These are phyloP conservation scores for Pherbina coryleti DNA, from an alignment of 2,888 invertebrate genomes.

Conservation along the genomic window DNA sequence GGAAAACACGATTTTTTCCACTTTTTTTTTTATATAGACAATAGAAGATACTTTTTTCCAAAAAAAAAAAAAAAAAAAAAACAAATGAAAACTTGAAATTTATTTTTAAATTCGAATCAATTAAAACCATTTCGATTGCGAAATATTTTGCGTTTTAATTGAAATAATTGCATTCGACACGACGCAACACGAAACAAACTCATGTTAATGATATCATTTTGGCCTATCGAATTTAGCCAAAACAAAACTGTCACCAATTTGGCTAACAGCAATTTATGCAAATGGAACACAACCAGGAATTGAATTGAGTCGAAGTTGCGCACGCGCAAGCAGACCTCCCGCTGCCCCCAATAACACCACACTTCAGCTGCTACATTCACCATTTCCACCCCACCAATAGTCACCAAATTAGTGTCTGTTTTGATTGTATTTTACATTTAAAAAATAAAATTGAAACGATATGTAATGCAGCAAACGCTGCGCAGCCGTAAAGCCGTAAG, in stretches of 20 bases:
- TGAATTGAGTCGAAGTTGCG: neutral
- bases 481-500: neutral
- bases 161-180: conserved; percentile 4
- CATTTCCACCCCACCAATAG: neutral
- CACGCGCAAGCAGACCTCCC: neutral
- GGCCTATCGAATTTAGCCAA: conserved; percentile 15
- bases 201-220: conserved; percentile 27
- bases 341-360: neutral
- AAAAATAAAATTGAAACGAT: conserved; percentile 19
- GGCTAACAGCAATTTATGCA: conserved; percentile 4
- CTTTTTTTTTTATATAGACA: too few species aligned
- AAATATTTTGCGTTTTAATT: too few species aligned
- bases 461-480: neutral
- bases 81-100: too few species aligned
- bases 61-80: too few species aligned
- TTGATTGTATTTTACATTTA: conserved; percentile 14
- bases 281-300: conserved; percentile 20
- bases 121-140: too few species aligned
- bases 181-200: conserved; percentile 30
- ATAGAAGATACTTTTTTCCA: too few species aligned
- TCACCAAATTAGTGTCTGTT: conserved; percentile 35
- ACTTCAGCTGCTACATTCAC: neutral
- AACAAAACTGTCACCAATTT: conserved; percentile 11
- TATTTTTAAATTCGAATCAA: too few species aligned
- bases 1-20: too few species aligned